Conservation (phyloP, 30 jellyfish, hydroid and myxozoan genomes). For the Clytia hemisphaerica region DNA sequence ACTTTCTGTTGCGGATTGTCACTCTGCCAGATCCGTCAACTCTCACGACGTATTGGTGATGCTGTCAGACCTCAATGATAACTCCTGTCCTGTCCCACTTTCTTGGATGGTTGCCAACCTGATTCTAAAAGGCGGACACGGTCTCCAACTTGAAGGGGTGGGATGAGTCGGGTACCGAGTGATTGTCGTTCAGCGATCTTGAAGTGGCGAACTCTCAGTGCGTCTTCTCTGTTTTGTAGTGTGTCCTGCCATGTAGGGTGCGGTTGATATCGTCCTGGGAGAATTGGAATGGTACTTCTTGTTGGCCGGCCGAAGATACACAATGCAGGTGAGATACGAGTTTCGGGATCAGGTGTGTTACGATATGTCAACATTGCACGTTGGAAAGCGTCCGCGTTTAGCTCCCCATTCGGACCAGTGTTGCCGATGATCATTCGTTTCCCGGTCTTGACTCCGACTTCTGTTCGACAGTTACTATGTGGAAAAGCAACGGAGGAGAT, state of each 20-base stretch:
- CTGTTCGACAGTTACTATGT: slow-evolving; percentile 2
- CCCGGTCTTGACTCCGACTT: slow-evolving; percentile 8
- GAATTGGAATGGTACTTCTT: slow-evolving; percentile 11
- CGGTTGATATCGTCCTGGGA: neutral
- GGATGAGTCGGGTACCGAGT: slow-evolving; percentile 22
- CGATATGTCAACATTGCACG: slow-evolving; percentile 10
- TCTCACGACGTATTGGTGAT: slow-evolving; percentile 1
- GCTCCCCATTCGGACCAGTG: slow-evolving; percentile 20
- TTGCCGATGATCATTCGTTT: slow-evolving; percentile 4
- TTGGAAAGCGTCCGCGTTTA: slow-evolving; percentile 19
- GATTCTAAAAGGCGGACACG: slow-evolving; percentile 26
- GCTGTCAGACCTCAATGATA: slow-evolving; percentile 12
- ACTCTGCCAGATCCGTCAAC: slow-evolving; percentile 25
- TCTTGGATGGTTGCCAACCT: slow-evolving; percentile 23
- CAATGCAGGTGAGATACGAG: slow-evolving; percentile 13
- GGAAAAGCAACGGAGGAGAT: slow-evolving; percentile 3
- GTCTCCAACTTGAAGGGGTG: slow-evolving; percentile 24
- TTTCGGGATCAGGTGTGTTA: slow-evolving; percentile 16
- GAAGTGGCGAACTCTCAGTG: slow-evolving; percentile 16
- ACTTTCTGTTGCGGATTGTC: slow-evolving; percentile 17
- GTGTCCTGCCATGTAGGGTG: slow-evolving; percentile 33
- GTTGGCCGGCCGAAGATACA: slow-evolving; percentile 18
- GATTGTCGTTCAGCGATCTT: slow-evolving; percentile 32
- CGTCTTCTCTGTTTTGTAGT: slow-evolving; percentile 38
- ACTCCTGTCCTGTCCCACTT: slow-evolving; percentile 35